phyloP scores from a whole-genome alignment of 2,113 vertebrate genomes.

The Perca fluviatilis region DNA sequence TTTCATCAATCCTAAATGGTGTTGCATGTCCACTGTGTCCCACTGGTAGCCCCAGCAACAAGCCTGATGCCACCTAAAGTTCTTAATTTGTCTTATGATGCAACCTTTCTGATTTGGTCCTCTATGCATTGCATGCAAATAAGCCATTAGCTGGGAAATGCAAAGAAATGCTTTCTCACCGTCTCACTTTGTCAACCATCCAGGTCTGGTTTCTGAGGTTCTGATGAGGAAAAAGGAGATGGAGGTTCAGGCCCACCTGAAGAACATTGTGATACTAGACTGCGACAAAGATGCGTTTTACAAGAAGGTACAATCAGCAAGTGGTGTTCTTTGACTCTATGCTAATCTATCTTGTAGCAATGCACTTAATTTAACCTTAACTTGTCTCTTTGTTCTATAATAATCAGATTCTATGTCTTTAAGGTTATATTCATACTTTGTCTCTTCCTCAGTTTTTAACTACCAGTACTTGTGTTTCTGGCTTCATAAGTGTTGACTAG shows the following conservation, averaged over 20 bases:
- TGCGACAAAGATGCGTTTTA: constrained; percentile 91
- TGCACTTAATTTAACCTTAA: background rate
- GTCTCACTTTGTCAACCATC: constrained; percentile 16
- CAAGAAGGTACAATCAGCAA: constrained; percentile 88
- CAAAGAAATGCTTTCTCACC: background rate
- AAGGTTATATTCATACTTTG: background rate
- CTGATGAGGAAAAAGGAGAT: constrained; percentile 89
- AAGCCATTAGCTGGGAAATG: background rate
- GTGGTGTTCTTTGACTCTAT: background rate
- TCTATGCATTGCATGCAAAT: background rate
- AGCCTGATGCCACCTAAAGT: background rate
- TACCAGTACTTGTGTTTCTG: background rate
- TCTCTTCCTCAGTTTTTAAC: background rate
- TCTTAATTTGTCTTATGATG: background rate
- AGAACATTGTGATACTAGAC: constrained; percentile 93
- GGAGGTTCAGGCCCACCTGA: constrained; percentile 92
- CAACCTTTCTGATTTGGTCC: constrained; percentile 2
- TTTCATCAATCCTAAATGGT: background rate
- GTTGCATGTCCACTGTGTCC: background rate
- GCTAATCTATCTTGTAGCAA: background rate
- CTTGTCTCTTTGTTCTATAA: background rate
- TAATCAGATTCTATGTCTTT: background rate
- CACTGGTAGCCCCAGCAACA: background rate
- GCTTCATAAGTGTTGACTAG: background rate
- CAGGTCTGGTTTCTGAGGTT: constrained; percentile 94